Evolutionary conservation across 2,888 invertebrate species (phyloP), one percentile per base, ranked within the genome.

Genomic region (Phengaris arion): DNA sequence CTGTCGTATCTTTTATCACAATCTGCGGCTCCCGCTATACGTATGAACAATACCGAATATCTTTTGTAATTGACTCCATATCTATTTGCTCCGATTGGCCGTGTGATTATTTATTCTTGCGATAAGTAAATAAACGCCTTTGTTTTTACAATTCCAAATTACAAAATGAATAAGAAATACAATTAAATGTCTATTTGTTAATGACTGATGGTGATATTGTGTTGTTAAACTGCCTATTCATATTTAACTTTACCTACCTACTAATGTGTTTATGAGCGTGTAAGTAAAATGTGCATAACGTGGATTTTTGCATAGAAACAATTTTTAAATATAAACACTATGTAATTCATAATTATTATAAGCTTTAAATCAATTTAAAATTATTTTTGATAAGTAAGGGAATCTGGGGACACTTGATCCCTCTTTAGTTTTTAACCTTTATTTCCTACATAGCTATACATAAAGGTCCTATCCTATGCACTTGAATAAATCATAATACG

Each of bases 1-100:
- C 92, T 92, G 85, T 86, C 85, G 82, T 89, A 90, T 92, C 92
- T 91, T 87, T 92, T 93, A 93, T 93, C 93, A 77, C 74, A 83
- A 84, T 84, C 83, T 81, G 81, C 86, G 84, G 84, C 85, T 83
- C 76, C 77, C 76, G 76, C 79, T 80, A 80, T 83, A 91, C 89
- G 85, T 81, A 81, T 82, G 81, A 83, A 82, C 82, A 84, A 83
- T 85, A 81, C 81, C 84, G 82, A 85, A 87, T 87, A 86, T 82
- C 81, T 83, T 84, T 78, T 81, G 81, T 81, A 82, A 82, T 83
- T 82, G 82, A 83, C 82, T 82, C 84, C 82, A 80, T 90, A 91
- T 90, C 89, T 85, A 82, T 86, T 87, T 86, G 86, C 82, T 85
- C 83, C 84, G 87, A 91, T 91, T 90, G 91, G 89, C 83, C 82